Evolutionary conservation across 2,888 invertebrate genomes (phyloP).

Genomic region (Kuschelorhynchus macadamiae): DNA sequence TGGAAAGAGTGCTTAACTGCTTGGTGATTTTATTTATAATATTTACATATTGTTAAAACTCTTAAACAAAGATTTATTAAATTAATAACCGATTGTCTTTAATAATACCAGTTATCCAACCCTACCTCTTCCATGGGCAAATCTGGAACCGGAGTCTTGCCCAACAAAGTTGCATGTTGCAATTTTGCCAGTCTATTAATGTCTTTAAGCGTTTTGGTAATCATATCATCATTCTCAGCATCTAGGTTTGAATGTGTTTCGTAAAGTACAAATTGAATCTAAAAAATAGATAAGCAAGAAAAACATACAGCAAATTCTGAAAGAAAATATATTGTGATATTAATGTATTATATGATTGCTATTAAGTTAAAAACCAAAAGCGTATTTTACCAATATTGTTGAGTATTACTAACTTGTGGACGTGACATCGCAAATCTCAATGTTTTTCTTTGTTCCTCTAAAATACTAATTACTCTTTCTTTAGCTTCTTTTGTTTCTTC

Average conservation of each 20-base stretch:
- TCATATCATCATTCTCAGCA: constrained; percentile 83
- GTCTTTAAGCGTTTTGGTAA: constrained; percentile 76
- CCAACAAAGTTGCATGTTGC: constrained; percentile 73
- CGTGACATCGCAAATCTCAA: constrained; percentile 82
- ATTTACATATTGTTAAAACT: too few relatives aligned
- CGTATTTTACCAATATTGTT: too few relatives aligned
- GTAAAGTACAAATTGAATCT: constrained; percentile 85
- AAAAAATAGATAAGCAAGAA: constrained; percentile 47
- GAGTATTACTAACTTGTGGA: constrained; percentile 80
- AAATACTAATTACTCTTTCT: constrained; percentile 75
- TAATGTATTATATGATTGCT: too few relatives aligned
- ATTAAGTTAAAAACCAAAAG: too few relatives aligned
- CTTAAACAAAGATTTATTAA: too few relatives aligned
- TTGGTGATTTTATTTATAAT: too few relatives aligned
- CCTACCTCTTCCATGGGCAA: constrained; percentile 31
- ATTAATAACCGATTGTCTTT: too few relatives aligned
- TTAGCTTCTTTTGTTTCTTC: constrained; percentile 76
- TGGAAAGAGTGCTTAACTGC: too few relatives aligned
- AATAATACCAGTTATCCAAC: too few relatives aligned
- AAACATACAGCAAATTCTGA: neutral
- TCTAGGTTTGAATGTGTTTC: constrained; percentile 85
- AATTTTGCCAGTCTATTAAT: constrained; percentile 80
- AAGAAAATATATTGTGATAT: neutral
- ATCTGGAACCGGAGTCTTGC: constrained; percentile 56
- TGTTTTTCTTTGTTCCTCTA: constrained; percentile 83